Evolutionary conservation across 1,140 invertebrate species (phyloP), one percentile per base, ranked within the genome.

Genomic region (Globodera rostochiensis): DNA sequence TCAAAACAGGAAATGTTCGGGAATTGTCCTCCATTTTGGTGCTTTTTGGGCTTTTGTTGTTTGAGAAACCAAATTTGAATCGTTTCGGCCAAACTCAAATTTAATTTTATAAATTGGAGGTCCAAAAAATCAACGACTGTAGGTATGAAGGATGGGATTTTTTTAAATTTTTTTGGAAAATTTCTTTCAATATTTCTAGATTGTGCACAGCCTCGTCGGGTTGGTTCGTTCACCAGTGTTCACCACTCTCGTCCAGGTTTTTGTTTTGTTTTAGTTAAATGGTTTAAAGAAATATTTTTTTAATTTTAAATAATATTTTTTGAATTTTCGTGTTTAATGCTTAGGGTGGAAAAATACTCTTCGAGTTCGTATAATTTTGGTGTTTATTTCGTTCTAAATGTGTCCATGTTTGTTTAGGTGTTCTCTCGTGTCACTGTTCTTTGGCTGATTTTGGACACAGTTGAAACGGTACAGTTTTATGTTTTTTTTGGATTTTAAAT

Each of bases 391-490:
- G 46, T 73, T 73, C 25, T 25, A 6, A 21, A 21, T 49, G 13
- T 19, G 19, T 7, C 57, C 25, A 45, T 46, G 15, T 13, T 53
- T 50, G 13, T 49, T 88, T 96, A 98, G 92, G 95, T 98, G 47
- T 93, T 94, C 46, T 97, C 96, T 25, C 92, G 97, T 76, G 93
- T 98, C 15, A 93, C 96, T 86, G 91, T 98, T 1, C 94, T 97
- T 0, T 95, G 94, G 91, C 94, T 93, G 4, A 93, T 96, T 2
- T 90, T 97, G 15, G 90, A 95, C 86, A 93, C 87, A 84, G 88
- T 91, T 8, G 82, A 84, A 75, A 77, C 86, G 77, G 91, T 92
- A 85, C n/a, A n/a, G 15, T 46, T 69, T 57, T 21, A 53, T 64
- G 25, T 64, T 60, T 15, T 60, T 15, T 36, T 36, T 25, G 25